These are phyloP conservation scores for Bimastos eiseni DNA, from an alignment of 2,888 invertebrate species.

Conservation along the genomic window DNA sequence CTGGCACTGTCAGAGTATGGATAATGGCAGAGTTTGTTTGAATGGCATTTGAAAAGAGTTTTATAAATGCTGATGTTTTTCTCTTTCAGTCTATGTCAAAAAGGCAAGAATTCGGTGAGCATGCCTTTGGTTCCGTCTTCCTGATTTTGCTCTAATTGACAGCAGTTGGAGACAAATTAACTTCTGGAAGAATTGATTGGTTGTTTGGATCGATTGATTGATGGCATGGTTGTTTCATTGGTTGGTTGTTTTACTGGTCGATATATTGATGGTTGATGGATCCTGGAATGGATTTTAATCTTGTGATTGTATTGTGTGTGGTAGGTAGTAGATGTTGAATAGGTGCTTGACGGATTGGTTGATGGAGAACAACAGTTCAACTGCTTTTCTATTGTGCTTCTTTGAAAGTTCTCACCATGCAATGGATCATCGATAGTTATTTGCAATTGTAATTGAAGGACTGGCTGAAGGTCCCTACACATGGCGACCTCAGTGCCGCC, in stretches of 20 bases:
- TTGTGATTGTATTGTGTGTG: background rate
- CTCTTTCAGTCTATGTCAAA: constrained; percentile 16
- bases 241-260: background rate
- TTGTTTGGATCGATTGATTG: background rate
- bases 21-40: too few relatives aligned
- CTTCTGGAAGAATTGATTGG: background rate
- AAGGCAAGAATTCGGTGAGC: background rate
- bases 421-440: too few relatives aligned
- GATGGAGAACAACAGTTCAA: background rate
- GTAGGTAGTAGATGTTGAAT: background rate
- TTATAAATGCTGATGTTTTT: background rate
- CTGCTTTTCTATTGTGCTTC: too few relatives aligned
- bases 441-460: too few relatives aligned
- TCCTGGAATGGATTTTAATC: background rate
- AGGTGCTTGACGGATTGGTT: background rate
- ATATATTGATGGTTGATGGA: background rate
- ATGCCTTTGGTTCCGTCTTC: background rate
- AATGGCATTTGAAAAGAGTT: background rate
- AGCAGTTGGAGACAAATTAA: background rate
- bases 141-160: background rate
- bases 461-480: too few relatives aligned
- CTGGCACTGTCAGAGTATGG: too few relatives aligned
- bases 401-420: too few relatives aligned
- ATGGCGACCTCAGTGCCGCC: too few relatives aligned
- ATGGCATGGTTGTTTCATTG: background rate